phyloP scores from a whole-genome alignment of 2,888 invertebrate species.

The Acleris sparsana region DNA sequence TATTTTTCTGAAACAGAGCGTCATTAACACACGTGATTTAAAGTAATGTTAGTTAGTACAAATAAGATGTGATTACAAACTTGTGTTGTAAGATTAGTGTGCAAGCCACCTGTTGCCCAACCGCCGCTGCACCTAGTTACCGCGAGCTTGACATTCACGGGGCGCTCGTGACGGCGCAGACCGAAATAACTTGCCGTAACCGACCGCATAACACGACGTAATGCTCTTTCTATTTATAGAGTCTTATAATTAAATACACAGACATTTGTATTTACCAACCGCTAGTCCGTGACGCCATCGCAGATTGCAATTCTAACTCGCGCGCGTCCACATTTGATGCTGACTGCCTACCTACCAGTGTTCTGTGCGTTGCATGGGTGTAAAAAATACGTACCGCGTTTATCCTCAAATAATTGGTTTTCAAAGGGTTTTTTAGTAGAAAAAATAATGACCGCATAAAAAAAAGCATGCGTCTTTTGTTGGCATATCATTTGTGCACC shows the following conservation, averaged over 20 bases:
- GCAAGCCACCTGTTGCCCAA: constrained; percentile 76
- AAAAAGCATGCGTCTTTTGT: constrained; percentile 10
- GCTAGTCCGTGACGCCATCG: constrained; percentile 55
- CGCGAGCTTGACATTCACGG: constrained; percentile 81
- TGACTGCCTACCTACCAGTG: constrained; percentile 23
- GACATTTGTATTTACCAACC: constrained; percentile 70
- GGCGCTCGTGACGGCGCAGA: constrained; percentile 70
- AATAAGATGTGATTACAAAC: constrained; percentile 19
- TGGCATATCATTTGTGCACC: constrained; percentile 23
- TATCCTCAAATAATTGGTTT: too few relatives aligned
- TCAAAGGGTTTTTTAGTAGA: background rate
- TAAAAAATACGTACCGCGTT: background rate
- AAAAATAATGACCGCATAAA: background rate
- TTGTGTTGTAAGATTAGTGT: constrained; percentile 44
- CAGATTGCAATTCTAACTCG: constrained; percentile 49
- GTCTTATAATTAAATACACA: constrained; percentile 75
- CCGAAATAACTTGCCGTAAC: constrained; percentile 79
- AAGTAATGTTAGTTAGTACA: constrained; percentile 40
- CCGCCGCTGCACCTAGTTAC: constrained; percentile 61
- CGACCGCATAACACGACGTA: constrained; percentile 78
- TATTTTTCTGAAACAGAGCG: background rate
- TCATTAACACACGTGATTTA: constrained; percentile 8
- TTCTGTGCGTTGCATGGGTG: constrained; percentile 9
- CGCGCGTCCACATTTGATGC: constrained; percentile 45
- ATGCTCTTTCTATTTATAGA: constrained; percentile 78